phyloP scores from a whole-genome alignment of 1,140 invertebrate genomes.

The Trichonephila clavata region DNA sequence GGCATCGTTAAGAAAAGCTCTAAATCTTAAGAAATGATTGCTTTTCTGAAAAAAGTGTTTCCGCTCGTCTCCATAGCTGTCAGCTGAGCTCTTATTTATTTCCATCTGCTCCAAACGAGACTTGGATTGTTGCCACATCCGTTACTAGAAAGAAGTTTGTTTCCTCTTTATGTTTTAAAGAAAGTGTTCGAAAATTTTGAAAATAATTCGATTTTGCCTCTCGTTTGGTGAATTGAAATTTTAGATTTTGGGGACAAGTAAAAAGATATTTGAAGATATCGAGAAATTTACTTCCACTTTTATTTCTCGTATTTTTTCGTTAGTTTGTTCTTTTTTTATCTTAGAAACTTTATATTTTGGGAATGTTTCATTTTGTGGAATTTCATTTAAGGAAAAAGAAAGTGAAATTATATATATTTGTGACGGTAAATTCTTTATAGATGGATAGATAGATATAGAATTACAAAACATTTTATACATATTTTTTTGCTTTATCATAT shows the following conservation, averaged over 20 bases:
- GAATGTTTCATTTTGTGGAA: no score
- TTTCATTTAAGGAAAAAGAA: no score
- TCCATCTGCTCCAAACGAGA: not conserved
- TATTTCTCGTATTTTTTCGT: no score
- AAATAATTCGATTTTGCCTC: not conserved
- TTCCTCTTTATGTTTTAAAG: not conserved
- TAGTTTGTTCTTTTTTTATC: no score
- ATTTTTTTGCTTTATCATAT: no score
- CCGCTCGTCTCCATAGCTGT: slow-evolving; percentile 34
- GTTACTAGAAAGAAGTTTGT: not conserved
- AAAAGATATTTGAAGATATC: no score
- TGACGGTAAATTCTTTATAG: no score
- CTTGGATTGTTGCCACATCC: slow-evolving; percentile 39
- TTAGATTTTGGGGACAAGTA: not conserved
- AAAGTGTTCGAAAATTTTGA: not conserved
- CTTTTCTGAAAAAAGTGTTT: slow-evolving; percentile 14
- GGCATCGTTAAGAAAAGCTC: not conserved
- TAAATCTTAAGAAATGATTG: not conserved
- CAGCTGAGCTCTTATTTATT: slow-evolving; percentile 36
- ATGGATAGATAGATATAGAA: no score
- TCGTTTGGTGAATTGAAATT: not conserved
- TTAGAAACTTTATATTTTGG: no score
- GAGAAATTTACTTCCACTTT: no score
- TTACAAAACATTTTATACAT: no score
- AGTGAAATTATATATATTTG: no score